Conservation (phyloP, 2,113 vertebrate genomes). For the Pseudorhombus dupliciocellatus region DNA sequence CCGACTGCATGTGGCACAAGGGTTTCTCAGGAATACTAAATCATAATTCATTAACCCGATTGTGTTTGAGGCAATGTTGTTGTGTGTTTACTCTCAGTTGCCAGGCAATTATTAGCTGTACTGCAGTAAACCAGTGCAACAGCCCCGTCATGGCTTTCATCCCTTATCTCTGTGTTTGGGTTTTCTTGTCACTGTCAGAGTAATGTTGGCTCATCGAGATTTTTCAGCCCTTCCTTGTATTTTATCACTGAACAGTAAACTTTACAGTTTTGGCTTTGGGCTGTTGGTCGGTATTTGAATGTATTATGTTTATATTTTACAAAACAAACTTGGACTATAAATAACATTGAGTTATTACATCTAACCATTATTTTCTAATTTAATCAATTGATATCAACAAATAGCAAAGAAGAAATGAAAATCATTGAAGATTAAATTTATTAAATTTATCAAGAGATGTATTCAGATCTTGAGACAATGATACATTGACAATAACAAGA, state of each 20-base stretch:
- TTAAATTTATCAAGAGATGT: not conserved
- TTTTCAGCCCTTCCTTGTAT: too few relatives aligned
- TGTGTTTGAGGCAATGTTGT: not conserved
- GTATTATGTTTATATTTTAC: not conserved
- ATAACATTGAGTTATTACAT: too few relatives aligned
- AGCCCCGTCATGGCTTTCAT: not conserved
- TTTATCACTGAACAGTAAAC: too few relatives aligned
- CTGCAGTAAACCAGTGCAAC: not conserved
- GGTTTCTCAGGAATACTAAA: slow-evolving; percentile 1
- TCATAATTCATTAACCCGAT: not conserved
- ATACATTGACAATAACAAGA: too few relatives aligned
- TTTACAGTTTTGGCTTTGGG: too few relatives aligned
- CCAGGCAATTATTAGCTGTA: not conserved
- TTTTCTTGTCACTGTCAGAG: not conserved
- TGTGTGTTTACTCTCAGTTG: not conserved
- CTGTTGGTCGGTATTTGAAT: too few relatives aligned
- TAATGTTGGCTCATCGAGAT: not conserved
- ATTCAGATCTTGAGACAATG: too few relatives aligned
- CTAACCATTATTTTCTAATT: too few relatives aligned
- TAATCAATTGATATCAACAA: too few relatives aligned
- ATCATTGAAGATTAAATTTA: not conserved
- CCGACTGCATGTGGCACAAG: slow-evolving; percentile 14
- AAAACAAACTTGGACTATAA: too few relatives aligned
- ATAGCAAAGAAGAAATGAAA: too few relatives aligned
- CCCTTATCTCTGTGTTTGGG: not conserved